Evolutionary conservation across 1,140 invertebrate genomes (phyloP), one percentile per base, ranked within the genome.

Genomic region (Leptoteleia sp.): DNA sequence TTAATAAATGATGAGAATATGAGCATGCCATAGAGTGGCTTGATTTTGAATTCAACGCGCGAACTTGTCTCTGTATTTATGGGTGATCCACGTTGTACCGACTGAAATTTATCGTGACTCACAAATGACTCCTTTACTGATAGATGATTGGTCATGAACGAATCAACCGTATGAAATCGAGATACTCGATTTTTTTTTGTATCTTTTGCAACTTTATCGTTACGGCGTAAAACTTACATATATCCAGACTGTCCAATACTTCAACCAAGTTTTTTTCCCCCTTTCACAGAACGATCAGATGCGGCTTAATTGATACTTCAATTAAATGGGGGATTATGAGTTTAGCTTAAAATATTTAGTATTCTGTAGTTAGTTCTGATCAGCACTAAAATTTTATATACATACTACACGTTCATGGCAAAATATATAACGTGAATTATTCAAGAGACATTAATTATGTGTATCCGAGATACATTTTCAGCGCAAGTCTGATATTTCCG

Each of bases 81-180:
- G 29, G 50, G 12, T 67, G 62, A 67, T 67, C 35, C 50, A 67
- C 45, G 48, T 35, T 54, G 47, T 13, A 38, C 16, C 7, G 15
- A 45, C 38, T 29, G 61, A 57, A 48, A 50, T 50, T 31, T 57
- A 48, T 45, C 35, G 25, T 22, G 13, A 15, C 11, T 64, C 50
- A 37, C 35, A 40, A 64, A 73, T 73, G 42, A 73, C 43, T 73
- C 59, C 27, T 37, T 19, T 35, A 50, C 61, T 50, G 70, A 73
- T 73, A 11, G 59, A 73, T 65, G 59, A 73, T 73, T 73, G 47
- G 59, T 40, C 13, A 25, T 22, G 19, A 37, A 35, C 11, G 47
- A 43, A 54, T 43, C 29, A 31, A 15, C 16, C 11, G 13, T 17
- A 27, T 16, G 15, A 13, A 54, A 64, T 48, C 42, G 31, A 57